Base-by-base conservation (phyloP, 1,140 invertebrate genomes). In the Achroia grisella region DNA sequence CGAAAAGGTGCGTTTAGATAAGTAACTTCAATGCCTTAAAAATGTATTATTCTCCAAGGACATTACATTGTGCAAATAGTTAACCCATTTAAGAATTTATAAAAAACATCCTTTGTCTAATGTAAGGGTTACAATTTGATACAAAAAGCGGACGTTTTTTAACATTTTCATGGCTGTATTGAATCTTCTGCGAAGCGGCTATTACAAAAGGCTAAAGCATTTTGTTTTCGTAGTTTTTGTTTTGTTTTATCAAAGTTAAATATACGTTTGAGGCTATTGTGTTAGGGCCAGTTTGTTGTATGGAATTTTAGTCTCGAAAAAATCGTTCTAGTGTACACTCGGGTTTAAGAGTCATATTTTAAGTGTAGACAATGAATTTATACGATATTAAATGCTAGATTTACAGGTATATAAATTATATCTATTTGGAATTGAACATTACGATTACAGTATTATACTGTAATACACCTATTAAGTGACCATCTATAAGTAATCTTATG, bases 201-300 rank as follows among this genome's bases (percentile, higher is more conserved):
- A 45, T 39, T 49, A 80, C 72, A 84, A 80, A 75, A 74, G 71
- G 50, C 58, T 68, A 51, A 62, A 54, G 46, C 57, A 64, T 75
- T 75, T 74, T 77, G 69, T 70, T 71, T 71, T 70, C 53, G 30
- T 50, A 50, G 60, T 67, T 70, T 75, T 76, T 71, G 68, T 80
- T 76, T 76, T 81, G 65, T 79, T 81, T 77, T 76, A 76, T 76
- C 70, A 57, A 62, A 73, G 55, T 69, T 77, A 84, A 81, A 80
- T 81, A 81, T 76, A 81, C 61, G 73, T 74, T 77, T 70, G 56
- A 48, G 61, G 66, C 74, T 72, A 80, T 84, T 84, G 72, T 82
- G 72, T 81, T 71, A 70, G 73, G 70, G 63, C 39, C 36, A 46
- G 60, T 33, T 47, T 57, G 67, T 65, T 75, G 61, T 64, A 51